Evolutionary conservation across 2,797 vertebrate species (phyloP), one percentile per base, ranked within the genome.

Genomic region (Phataginus tetradactyla): DNA sequence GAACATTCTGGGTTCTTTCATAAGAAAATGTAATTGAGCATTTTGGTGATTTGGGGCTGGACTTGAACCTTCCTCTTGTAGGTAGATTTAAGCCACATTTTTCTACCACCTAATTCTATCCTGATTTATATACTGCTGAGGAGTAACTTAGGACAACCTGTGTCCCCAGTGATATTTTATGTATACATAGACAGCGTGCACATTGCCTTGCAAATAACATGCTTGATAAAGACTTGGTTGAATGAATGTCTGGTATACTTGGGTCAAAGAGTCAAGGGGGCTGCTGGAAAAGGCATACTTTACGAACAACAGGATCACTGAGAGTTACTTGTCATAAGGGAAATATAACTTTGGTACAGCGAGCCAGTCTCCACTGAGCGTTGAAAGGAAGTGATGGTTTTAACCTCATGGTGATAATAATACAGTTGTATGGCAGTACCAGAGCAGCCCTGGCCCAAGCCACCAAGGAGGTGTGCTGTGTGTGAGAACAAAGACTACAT

Each of bases 11-110:
- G 27, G 53, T 57, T 91, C 55, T 90, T 39, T 94, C 83, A 90
- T 83, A 92, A 84, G 90, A 91, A 97, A 96, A 96, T 0, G 14
- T 72, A 84, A 71, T 9, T 75, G 59, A 78, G 64, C 34, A 79
- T 68, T 91, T 75, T 85, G 75, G 53, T 86, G 53, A 86, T 49
- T 39, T 63, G 37, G 32, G 21, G 12, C 61, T 81, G 6, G 37
- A 17, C 37, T 89, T 85, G 77, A 86, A 74, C 78, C n/a, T 86
- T 69, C 29, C 64, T 61, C 23, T 29, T 27, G 25, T 61, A 72
- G 51, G 64, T 18, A 69, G 71, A 84, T 39, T 95, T 85, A 74
- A 94, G 29, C 55, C 86, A 74, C 57, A 61, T 71, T 15, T 91
- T 89, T 81, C 51, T 91, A 66, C 14, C 32, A 32, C 25, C 4